A percentile compares a stretch with the other conserved stretches of the same genome.
phyloP scores from a whole-genome alignment of 2,113 vertebrate genomes.

The Cheirogaleus medius region DNA sequence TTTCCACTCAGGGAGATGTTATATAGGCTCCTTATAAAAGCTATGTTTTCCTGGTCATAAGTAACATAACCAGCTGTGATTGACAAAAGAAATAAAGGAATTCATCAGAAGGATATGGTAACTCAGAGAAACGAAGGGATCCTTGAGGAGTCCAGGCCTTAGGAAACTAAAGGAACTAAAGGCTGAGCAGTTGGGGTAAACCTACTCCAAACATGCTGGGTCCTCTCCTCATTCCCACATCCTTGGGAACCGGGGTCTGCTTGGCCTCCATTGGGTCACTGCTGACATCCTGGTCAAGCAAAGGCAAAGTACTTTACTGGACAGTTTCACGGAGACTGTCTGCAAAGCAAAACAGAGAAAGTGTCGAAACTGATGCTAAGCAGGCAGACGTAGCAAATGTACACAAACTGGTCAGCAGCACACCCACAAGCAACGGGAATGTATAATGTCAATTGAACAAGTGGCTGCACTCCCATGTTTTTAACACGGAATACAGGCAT shows the following conservation, averaged over 20 bases:
- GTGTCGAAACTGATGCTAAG: neutral
- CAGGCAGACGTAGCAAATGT: neutral
- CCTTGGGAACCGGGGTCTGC: neutral
- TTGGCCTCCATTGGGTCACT: neutral
- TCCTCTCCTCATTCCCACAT: neutral
- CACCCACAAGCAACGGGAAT: neutral
- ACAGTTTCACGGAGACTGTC: neutral
- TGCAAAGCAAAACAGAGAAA: neutral
- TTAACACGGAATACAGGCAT: neutral
- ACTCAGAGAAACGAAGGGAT: neutral
- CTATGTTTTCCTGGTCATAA: neutral
- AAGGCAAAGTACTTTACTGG: neutral
- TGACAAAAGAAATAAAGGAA: neutral
- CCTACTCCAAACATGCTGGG: neutral
- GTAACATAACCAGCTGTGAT: neutral
- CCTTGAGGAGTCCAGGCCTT: neutral
- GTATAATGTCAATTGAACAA: neutral
- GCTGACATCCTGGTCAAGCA: neutral
- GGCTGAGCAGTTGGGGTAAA: neutral
- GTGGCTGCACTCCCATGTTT: neutral
- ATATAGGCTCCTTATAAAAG: neutral
- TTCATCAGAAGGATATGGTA: neutral
- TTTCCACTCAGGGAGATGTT: neutral
- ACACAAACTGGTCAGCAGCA: neutral
- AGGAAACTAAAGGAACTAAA: neutral